Conservation (phyloP, 35 echinoderm and acorn worm genomes). For the Patiria miniata region DNA sequence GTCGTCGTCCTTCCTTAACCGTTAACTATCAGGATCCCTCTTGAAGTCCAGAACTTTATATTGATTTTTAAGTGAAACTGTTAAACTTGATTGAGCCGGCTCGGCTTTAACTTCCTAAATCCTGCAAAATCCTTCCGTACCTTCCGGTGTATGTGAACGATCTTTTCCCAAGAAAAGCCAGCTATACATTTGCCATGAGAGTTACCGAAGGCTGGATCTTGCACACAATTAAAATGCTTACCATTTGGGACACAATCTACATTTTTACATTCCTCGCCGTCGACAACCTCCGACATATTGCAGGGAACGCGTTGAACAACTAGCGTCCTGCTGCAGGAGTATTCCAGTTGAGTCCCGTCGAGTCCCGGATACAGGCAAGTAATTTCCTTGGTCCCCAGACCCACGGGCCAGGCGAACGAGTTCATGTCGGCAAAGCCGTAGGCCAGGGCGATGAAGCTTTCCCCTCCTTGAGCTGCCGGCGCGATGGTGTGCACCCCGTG, state of each 20-base stretch:
- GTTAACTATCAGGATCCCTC: too few relatives aligned
- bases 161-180: too few relatives aligned
- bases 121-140: too few relatives aligned
- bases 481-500: slow-evolving; percentile 26
- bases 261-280: not conserved
- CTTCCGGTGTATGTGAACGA: too few relatives aligned
- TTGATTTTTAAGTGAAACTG: too few relatives aligned
- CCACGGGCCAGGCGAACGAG: slow-evolving; percentile 52
- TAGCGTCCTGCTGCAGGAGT: slow-evolving; percentile 14
- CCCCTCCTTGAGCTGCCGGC: not conserved
- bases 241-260: not conserved
- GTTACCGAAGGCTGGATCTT: too few relatives aligned
- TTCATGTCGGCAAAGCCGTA: slow-evolving; percentile 43
- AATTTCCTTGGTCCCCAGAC: not conserved
- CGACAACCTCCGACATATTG: not conserved
- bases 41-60: too few relatives aligned
- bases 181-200: too few relatives aligned
- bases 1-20: too few relatives aligned
- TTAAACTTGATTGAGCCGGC: too few relatives aligned
- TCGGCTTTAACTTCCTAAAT: too few relatives aligned
- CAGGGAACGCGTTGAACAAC: not conserved
- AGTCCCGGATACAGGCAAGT: slow-evolving; percentile 23
- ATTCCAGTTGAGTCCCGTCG: not conserved
- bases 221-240: not conserved
- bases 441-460: slow-evolving; percentile 24